These are phyloP conservation scores for Caenorhabditis sinica DNA, from an alignment of 2,888 invertebrate genomes.

Conservation along the genomic window DNA sequence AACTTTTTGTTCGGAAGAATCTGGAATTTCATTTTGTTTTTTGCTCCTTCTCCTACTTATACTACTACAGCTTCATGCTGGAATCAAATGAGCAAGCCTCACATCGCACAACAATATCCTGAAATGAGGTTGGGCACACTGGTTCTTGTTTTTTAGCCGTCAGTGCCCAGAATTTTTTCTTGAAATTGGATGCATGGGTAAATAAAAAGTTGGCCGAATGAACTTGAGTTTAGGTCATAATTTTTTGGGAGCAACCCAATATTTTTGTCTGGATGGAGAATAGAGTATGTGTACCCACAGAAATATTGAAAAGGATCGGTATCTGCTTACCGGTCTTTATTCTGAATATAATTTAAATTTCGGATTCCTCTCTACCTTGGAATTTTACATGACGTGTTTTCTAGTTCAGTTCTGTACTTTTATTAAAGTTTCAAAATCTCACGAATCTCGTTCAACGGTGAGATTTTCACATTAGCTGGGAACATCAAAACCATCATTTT, in stretches of 20 bases:
- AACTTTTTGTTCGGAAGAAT: neutral
- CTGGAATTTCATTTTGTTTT: neutral
- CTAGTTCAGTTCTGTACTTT: neutral
- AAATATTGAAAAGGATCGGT: neutral
- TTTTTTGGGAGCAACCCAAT: neutral
- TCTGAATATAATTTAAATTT: neutral
- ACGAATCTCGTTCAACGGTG: constrained; percentile 45
- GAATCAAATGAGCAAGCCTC: constrained; percentile 32
- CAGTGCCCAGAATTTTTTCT: neutral
- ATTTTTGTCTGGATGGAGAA: constrained; percentile 4
- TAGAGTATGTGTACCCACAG: constrained; percentile 3
- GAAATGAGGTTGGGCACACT: constrained; percentile 3
- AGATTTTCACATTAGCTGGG: constrained; percentile 30
- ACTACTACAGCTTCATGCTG: neutral
- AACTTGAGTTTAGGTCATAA: neutral
- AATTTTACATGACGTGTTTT: constrained; percentile 16
- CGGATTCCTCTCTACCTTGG: neutral
- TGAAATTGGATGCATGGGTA: constrained; percentile 22
- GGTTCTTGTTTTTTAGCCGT: neutral
- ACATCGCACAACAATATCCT: constrained; percentile 16
- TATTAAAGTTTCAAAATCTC: constrained; percentile 29
- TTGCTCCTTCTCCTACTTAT: neutral
- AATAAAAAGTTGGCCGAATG: constrained; percentile 6
- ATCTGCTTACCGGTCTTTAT: too few species aligned
- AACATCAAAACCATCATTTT: constrained; percentile 28